These are phyloP conservation scores for Calvadosia cruxmelitensis DNA, from an alignment of 30 jellyfish, hydroid and myxozoan species.

Conservation along the genomic window DNA sequence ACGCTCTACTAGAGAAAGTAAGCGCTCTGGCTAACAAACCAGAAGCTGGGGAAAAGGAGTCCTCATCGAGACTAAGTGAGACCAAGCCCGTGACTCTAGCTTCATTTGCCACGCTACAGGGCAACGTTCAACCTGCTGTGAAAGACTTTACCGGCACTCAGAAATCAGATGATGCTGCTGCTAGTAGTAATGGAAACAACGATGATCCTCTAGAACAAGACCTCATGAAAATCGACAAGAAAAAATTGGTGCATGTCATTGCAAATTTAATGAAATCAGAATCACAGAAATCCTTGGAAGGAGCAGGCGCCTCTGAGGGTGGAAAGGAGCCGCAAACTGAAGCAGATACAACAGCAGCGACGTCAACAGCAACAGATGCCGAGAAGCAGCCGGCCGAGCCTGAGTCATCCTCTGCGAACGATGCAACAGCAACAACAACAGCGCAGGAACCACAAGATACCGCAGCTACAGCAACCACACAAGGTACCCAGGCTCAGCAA, in stretches of 20 bases:
- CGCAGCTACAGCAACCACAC: conserved; percentile 1
- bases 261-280: conserved; percentile 8
- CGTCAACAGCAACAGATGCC: conserved; percentile 9
- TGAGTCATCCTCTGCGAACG: conserved; percentile 7
- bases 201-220: conserved; percentile 26
- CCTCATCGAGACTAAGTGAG: neutral
- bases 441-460: neutral
- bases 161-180: conserved; percentile 10
- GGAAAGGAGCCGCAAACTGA: neutral
- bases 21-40: neutral
- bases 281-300: neutral
- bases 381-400: conserved; percentile 16
- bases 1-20: neutral
- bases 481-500: conserved; percentile 4
- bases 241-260: conserved; percentile 16
- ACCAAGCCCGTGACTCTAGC: neutral
- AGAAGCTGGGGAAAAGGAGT: neutral
- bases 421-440: neutral
- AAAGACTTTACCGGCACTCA: neutral
- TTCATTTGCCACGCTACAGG: neutral
- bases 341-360: neutral
- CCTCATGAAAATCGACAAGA: conserved; percentile 64
- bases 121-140: neutral
- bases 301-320: neutral
- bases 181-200: conserved; percentile 4